Evolutionary conservation across 2,113 vertebrate genomes (phyloP), one percentile per base, ranked within the genome.

Genomic region (Festucalex cinctus): DNA sequence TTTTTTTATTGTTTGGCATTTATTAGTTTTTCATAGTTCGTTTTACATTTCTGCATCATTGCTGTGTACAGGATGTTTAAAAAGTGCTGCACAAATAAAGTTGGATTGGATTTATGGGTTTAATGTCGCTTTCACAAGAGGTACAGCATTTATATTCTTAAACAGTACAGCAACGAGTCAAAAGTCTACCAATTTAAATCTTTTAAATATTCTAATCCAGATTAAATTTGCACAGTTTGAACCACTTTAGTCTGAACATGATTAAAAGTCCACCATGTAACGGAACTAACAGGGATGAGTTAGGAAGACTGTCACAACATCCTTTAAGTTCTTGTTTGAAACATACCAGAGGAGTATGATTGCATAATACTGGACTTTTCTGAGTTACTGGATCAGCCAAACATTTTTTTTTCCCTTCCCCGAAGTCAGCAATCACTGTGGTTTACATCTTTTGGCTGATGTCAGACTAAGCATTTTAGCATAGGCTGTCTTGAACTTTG

Each of bases 291-390:
- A 28, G 12, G 54, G 59, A 49, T 22, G 17, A 49, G 24, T 1
- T 28, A 12, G 20, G 24, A 12, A 14, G 24, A 53, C 53, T 48
- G 26, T 32, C 24, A 28, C 28, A 32, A 28, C 13, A 48, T 69
- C 37, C 6, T 41, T 6, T 17, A 22, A 10, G 14, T 19, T 16
- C 41, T 5, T 14, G 39, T 54, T 26, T 37, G 48, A 70, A 37
- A 0, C 26, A 53, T 51, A 22, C 26, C 14, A 54, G 37, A 22
- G 37, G 36, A 63, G 2, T n/a, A 65, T 19, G 41, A 46, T 69
- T 79, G 20, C 41, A 8, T 19, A 66, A 74, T 41, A 1, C 41
- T 49, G 10, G 44, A 69, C 26, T 43, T 58, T 60, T 60, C 36
- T 9, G 56, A 53, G 3, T 51, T 48, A n/a, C 46, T 22, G 6